Evolutionary conservation across 1,140 invertebrate species (phyloP).

Genomic region (Whitmania pigra): DNA sequence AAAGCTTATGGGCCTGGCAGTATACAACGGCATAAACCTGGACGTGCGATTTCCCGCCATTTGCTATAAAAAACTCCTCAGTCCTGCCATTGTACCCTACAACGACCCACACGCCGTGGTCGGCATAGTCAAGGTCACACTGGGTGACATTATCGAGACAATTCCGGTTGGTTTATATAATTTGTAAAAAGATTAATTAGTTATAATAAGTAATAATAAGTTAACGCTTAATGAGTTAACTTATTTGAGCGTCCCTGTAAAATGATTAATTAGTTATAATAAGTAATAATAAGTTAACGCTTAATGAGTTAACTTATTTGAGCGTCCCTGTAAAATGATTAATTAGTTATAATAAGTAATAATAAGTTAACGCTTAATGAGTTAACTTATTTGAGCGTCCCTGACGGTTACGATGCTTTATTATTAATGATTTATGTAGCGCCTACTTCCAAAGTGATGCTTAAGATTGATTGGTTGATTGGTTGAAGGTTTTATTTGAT

Average conservation of each 20-base stretch:
- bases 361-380: conserved; percentile 29
- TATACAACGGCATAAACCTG: conserved; percentile 58
- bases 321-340: no score
- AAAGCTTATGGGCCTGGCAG: conserved; percentile 53
- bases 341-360: conserved; percentile 27
- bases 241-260: no score
- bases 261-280: conserved; percentile 4
- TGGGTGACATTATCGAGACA: conserved; percentile 50
- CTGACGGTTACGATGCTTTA: no score
- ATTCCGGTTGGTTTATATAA: conserved; percentile 47
- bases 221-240: no score
- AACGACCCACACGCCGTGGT: conserved; percentile 44
- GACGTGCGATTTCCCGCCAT: conserved; percentile 54
- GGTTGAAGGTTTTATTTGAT: no score
- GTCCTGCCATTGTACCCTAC: conserved; percentile 52
- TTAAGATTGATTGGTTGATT: no score
- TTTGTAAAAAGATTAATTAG: not conserved
- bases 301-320: no score
- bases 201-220: conserved; percentile 32
- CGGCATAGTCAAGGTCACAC: conserved; percentile 44
- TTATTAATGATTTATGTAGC: no score
- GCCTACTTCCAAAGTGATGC: no score
- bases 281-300: conserved; percentile 32
- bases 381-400: no score
- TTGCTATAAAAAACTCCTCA: conserved; percentile 53